Percentiles rank a stretch among this genome's conserved stretches.
Conservation (phyloP, 2,797 vertebrate genomes). For the Lycodopsis pacificus region DNA sequence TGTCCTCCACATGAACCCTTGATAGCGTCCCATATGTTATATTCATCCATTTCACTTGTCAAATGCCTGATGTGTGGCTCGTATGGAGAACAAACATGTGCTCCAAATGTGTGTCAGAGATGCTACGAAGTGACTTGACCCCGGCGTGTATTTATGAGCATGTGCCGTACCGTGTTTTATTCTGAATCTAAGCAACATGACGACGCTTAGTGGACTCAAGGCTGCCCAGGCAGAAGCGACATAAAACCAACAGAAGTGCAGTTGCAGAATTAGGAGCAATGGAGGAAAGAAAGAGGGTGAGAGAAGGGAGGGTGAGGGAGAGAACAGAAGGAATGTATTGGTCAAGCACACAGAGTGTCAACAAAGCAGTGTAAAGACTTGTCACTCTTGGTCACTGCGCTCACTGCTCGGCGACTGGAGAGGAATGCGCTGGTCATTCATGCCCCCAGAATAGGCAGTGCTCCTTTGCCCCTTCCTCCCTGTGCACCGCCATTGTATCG, state of each 20-base stretch:
- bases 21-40: slow-evolving; percentile 76
- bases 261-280: slow-evolving; percentile 38
- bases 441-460: slow-evolving; percentile 71
- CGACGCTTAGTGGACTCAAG: slow-evolving; percentile 19
- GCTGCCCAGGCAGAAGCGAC: slow-evolving; percentile 36
- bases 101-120: slow-evolving; percentile 72
- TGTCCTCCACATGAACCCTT: slow-evolving; percentile 79
- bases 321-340: slow-evolving; percentile 70
- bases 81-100: slow-evolving; percentile 75
- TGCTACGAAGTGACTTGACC: slow-evolving; percentile 64
- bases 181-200: slow-evolving; percentile 49
- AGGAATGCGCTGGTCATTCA: slow-evolving; percentile 84
- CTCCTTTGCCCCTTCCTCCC: slow-evolving; percentile 79
- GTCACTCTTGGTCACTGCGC: slow-evolving; percentile 80
- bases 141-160: slow-evolving; percentile 49
- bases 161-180: slow-evolving; percentile 39
- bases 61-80: slow-evolving; percentile 72
- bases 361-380: slow-evolving; percentile 78
- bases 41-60: slow-evolving; percentile 75
- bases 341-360: slow-evolving; percentile 79
- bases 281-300: slow-evolving; percentile 47
- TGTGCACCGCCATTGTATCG: slow-evolving; percentile 76
- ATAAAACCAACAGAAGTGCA: slow-evolving; percentile 42
- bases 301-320: background rate
- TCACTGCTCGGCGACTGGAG: slow-evolving; percentile 75